These are phyloP conservation scores for Penaeus japonicus DNA, from an alignment of 1,140 invertebrate genomes.

Conservation along the genomic window DNA sequence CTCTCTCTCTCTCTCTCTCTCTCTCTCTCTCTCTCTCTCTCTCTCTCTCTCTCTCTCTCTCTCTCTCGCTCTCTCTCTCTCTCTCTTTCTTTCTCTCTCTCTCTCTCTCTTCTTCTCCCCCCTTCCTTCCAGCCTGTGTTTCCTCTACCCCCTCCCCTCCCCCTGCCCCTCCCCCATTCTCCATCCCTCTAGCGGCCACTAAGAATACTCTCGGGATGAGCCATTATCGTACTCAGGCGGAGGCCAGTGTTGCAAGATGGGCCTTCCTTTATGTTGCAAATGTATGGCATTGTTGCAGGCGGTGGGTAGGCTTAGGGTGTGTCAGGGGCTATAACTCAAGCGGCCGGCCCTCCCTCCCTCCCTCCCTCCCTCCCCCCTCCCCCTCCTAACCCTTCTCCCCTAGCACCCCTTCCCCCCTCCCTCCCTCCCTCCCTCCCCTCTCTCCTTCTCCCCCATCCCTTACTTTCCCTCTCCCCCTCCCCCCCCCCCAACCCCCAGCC, in stretches of 20 bases:
- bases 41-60: background rate
- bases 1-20: background rate
- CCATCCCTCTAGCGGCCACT: background rate
- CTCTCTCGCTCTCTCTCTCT: background rate
- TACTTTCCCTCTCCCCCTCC: too few relatives aligned
- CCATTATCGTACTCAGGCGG: conserved; percentile 42
- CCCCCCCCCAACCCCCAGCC: too few relatives aligned
- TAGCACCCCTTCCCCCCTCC: background rate
- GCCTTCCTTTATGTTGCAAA: conserved; percentile 46
- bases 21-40: background rate
- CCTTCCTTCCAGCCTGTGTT: background rate
- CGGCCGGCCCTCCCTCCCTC: background rate
- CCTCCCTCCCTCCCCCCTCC: background rate
- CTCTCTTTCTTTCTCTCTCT: background rate
- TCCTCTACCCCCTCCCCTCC: too few relatives aligned
- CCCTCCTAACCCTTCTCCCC: background rate
- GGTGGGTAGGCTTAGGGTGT: conserved; percentile 47
- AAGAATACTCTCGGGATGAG: background rate
- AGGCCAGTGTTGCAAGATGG: conserved; percentile 45
- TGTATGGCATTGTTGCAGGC: conserved; percentile 50
- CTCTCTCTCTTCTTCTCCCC: background rate
- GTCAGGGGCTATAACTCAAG: conserved; percentile 37
- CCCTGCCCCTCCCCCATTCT: too few relatives aligned
- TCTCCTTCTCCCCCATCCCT: too few relatives aligned
- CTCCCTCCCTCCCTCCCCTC: too few relatives aligned